phyloP scores from a whole-genome alignment of 2,113 vertebrate genomes.

The Pelmatolapia mariae region DNA sequence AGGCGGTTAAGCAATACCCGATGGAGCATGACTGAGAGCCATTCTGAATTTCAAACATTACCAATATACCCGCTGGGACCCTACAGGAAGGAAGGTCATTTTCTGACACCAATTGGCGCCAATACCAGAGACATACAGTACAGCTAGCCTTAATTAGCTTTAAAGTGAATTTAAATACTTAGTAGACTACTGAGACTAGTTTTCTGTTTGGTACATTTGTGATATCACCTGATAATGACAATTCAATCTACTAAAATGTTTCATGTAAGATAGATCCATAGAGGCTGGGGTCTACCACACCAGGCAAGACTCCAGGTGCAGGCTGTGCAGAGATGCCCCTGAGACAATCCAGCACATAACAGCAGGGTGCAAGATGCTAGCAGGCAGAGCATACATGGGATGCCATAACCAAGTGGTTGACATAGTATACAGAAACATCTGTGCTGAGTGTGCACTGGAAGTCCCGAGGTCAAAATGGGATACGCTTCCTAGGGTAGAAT shows the following conservation, averaged over 20 bases:
- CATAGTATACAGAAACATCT: neutral
- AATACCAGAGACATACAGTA: neutral
- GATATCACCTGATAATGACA: neutral
- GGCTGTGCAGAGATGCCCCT: neutral
- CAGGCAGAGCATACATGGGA: neutral
- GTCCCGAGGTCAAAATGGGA: neutral
- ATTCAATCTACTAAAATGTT: neutral
- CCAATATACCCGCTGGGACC: neutral
- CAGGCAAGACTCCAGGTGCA: neutral
- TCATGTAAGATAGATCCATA: neutral
- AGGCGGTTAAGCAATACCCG: neutral
- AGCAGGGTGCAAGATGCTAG: neutral
- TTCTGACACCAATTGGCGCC: neutral
- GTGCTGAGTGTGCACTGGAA: neutral
- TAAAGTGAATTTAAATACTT: neutral
- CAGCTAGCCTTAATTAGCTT: neutral
- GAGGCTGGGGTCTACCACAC: neutral
- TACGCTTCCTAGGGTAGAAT: neutral
- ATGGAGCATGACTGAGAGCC: neutral
- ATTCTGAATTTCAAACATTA: neutral
- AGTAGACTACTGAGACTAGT: neutral
- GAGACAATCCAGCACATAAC: neutral
- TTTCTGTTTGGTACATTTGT: neutral
- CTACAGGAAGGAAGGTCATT: neutral
- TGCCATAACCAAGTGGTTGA: neutral